These are phyloP conservation scores for Hemiprocne comata DNA, from an alignment of 2,113 vertebrate species.

Conservation along the genomic window DNA sequence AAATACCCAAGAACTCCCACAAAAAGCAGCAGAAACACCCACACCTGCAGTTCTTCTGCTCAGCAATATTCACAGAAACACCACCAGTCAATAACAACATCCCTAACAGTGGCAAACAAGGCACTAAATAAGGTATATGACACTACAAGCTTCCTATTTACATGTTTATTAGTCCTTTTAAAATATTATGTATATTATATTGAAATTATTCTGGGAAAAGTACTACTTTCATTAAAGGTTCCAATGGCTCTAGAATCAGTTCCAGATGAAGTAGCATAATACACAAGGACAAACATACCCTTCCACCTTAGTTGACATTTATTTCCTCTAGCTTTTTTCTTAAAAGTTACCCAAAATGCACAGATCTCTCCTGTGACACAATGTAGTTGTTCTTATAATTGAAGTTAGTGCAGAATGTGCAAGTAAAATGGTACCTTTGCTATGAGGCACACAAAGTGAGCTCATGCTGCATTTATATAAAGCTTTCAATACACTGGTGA, in stretches of 20 bases:
- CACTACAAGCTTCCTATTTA: not conserved
- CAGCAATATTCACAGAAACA: not conserved
- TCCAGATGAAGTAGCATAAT: not conserved
- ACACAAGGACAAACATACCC: not conserved
- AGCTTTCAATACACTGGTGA: not conserved
- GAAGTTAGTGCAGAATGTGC: not conserved
- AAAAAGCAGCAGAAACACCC: not conserved
- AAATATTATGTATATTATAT: not conserved
- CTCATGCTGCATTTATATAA: not conserved
- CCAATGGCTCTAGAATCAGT: not conserved
- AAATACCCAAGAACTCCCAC: not conserved
- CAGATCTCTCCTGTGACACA: not conserved
- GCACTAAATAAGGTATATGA: not conserved
- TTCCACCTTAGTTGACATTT: not conserved
- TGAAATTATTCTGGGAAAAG: not conserved
- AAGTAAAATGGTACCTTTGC: not conserved
- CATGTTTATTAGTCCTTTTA: not conserved
- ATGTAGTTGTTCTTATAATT: not conserved
- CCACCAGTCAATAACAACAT: not conserved
- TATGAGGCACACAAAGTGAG: not conserved
- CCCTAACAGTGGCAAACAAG: not conserved
- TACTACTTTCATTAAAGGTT: not conserved
- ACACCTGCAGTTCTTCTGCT: not conserved
- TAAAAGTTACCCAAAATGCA: not conserved
- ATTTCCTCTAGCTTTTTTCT: not conserved